Evolutionary conservation across 1,140 invertebrate genomes (phyloP).

Genomic region (Mercenaria mercenaria): DNA sequence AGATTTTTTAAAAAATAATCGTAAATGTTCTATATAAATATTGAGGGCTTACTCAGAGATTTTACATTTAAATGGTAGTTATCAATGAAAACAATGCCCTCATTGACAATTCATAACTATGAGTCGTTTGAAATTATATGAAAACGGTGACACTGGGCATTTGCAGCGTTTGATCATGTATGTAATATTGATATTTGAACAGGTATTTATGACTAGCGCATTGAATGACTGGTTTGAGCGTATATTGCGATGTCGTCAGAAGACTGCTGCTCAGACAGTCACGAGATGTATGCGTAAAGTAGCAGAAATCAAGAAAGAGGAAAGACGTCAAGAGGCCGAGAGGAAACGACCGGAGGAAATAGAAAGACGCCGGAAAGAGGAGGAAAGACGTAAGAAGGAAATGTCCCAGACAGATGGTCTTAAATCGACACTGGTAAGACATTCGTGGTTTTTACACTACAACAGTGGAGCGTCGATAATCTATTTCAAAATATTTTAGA

Average conservation of each 20-base stretch:
- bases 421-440: background rate
- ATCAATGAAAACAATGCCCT: too few species aligned
- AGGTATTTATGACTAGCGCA: slow-evolving; percentile 72
- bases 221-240: slow-evolving; percentile 58
- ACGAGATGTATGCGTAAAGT: background rate
- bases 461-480: background rate
- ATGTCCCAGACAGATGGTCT: too few species aligned
- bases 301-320: background rate
- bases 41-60: too few species aligned
- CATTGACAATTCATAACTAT: too few species aligned
- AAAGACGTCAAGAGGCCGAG: slow-evolving; percentile 2
- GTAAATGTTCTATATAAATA: too few species aligned
- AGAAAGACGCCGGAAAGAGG: background rate
- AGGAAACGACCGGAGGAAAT: slow-evolving; percentile 1
- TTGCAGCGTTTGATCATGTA: too few species aligned
- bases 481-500: background rate
- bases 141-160: too few species aligned
- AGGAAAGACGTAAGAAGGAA: background rate
- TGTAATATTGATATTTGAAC: too few species aligned
- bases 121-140: too few species aligned
- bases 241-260: slow-evolving; percentile 41
- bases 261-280: slow-evolving; percentile 1
- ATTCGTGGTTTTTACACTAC: background rate
- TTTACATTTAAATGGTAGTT: too few species aligned
- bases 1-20: too few species aligned